Evolutionary conservation across 2,113 vertebrate genomes (phyloP), one percentile per base, ranked within the genome.

Genomic region (Anarrhichthys ocellatus): DNA sequence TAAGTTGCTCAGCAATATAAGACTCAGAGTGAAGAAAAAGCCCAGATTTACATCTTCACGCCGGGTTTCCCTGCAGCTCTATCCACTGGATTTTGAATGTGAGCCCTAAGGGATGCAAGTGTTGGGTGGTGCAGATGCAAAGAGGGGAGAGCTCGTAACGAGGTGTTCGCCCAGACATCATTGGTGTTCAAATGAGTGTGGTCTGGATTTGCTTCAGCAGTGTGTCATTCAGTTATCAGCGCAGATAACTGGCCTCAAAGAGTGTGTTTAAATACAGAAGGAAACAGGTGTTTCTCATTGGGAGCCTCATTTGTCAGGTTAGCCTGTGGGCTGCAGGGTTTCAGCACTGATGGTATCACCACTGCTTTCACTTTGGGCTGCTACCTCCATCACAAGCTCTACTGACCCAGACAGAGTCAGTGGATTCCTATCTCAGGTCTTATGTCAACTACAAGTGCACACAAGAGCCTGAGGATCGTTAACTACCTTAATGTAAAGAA

Each of bases 81-180:
- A n/a, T 63, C 44, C 61, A 29, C 34, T 59, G 29, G 48, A 54
- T 36, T 76, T 73, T 79, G 72, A 52, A 74, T 83, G 36, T 58
- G 78, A 42, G 73, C 78, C 70, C 66, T 76, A 82, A 64, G 24
- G 74, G 75, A 90, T 88, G 90, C 87, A 87, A 91, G 86, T 54
- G 68, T 58, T 73, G 76, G 13, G 44, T 34, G 59, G 9, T 69
- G 59, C 36, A 48, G 71, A 90, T 88, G 92, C 88, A 92, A 90
- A 91, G 68, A 78, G 29, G 68, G 8, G 40, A 77, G 2, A 50
- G 48, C 4, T 63, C 2, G 1, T 38, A 6, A 17, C 20, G 58
- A 59, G 67, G 18, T 2, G 8, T 24, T 67, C 52, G 17, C 38
- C 65, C 24, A 2, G 46, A 62, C 46, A 70, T 3, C 38, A 40